Percentiles rank a stretch among this genome's conserved stretches.
These are phyloP conservation scores for Zosterops hypoxanthus DNA, from an alignment of 2,113 vertebrate genomes.

Conservation along the genomic window DNA sequence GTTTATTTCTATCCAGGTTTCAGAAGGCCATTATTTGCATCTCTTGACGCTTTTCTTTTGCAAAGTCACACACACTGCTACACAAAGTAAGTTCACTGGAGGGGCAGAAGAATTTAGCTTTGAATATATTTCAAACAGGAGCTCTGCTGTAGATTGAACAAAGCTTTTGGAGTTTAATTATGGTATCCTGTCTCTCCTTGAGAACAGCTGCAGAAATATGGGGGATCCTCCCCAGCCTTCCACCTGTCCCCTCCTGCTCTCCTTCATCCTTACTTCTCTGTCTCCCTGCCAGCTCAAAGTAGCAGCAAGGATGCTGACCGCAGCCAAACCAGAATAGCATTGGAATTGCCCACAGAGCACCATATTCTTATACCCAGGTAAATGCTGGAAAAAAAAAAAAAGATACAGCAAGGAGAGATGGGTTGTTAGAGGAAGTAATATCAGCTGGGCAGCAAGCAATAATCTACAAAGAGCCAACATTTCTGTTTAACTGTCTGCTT, in stretches of 20 bases:
- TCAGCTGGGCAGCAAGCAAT: not conserved
- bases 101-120: not conserved
- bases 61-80: not conserved
- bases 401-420: not conserved
- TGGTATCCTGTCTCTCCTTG: not conserved
- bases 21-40: not conserved
- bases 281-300: not conserved
- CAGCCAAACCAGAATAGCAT: not conserved
- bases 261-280: not conserved
- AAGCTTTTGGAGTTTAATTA: not conserved
- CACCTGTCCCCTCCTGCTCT: not conserved
- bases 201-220: not conserved
- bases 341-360: not conserved
- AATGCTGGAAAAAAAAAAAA: not conserved
- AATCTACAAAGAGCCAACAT: not conserved
- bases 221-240: not conserved
- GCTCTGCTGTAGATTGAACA: not conserved
- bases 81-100: not conserved
- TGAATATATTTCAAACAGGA: not conserved
- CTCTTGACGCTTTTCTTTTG: constrained; percentile 19
- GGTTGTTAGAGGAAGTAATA: not conserved
- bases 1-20: constrained; percentile 30
- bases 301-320: not conserved
- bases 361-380: not conserved
- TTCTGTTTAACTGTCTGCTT: not conserved